Base-by-base conservation (phyloP, 2,113 vertebrate species). In the Anhinga anhinga region DNA sequence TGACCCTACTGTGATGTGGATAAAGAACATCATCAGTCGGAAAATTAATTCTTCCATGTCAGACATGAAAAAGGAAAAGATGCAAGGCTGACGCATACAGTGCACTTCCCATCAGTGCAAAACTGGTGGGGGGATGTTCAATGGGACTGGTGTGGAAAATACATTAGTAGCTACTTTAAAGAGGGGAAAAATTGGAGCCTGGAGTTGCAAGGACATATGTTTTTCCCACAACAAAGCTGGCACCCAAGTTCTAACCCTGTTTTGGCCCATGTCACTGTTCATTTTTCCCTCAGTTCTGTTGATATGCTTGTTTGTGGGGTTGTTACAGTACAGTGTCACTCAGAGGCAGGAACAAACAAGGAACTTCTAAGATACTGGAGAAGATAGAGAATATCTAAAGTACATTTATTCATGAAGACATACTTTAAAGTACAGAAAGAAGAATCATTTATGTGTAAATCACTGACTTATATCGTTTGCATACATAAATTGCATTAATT, bases 1-100 rank as follows among this genome's bases (percentile, higher is more conserved):
- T 71, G 16, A 36, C n/a, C n/a, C 7, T 67, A 4, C n/a, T 34
- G 53, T 30, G 58, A 90, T n/a, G 50, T 45, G 47, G 25, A 40
- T 70, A 53, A 81, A 50, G 45, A 73, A 88, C 40, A 67, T 55
- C 38, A 58, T 77, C 67, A 81, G 66, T 14, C 36, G 55, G 67
- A n/a, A 45, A 88, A 86, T 72, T 62, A 90, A 69, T 94, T 89
- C 47, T 73, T 86, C 71, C 65, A n/a, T 78, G 59, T 74, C 58
- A 93, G 53, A 72, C 45, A 47, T 4, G 32, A 80, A 58, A 96
- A 83, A 72, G 82, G 38, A 93, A 93, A 74, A 91, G 32, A 30
- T 45, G 26, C 58, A 76, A 85, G 66, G 40, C 34, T 88, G 67
- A 90, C 1, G 3, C 27, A 44, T 12, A 12, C 23, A 22, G 21